Evolutionary conservation across 2,888 invertebrate genomes (phyloP), one percentile per base, ranked within the genome.

Genomic region (Tenthredo mesomela): DNA sequence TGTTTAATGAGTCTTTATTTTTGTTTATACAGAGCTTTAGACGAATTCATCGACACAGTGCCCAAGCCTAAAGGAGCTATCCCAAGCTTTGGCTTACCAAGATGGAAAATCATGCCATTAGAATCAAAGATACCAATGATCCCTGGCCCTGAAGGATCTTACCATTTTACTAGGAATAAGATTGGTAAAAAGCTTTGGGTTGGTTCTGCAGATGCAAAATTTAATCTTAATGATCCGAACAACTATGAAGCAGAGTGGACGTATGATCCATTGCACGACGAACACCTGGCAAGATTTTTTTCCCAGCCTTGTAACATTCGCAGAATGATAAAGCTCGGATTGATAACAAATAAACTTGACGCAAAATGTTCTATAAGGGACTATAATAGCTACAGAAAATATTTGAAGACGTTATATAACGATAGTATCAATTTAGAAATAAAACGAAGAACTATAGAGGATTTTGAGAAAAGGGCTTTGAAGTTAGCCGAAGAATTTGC

Each of bases 81-180:
- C 1, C 92, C 93, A 6, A 88, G 89, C 84, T 92, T 91, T n/a
- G 92, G 92, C 6, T 87, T 94, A 7, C 94, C 94, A 37, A 89
- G 90, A 88, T 94, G 94, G 94, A 90, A 90, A 58, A 86, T 86
- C 0, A 88, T 94, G 88, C 92, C 94, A 0, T 86, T 94, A 84
- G 94, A 94, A 83, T 89, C 92, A 12, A 94, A 94, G 88, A 91
- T 94, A 40, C 94, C 94, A 0, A 89, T 93, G 89, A 88, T 94
- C 70, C 92, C 92, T 3, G 92, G 91, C 61, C 93, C 93, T 5
- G 89, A 92, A 50, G 92, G 90, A 9, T 90, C 91, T 0, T 91
- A 93, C 84, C 89, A 91, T 85, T 91, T 94, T 21, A 89, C 92
- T 12, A 92, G 94, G n/a, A 91, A 91, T 21, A 93, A 93, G 86